These are phyloP conservation scores for Galemys pyrenaicus DNA, from an alignment of 2,113 vertebrate species.

Conservation along the genomic window DNA sequence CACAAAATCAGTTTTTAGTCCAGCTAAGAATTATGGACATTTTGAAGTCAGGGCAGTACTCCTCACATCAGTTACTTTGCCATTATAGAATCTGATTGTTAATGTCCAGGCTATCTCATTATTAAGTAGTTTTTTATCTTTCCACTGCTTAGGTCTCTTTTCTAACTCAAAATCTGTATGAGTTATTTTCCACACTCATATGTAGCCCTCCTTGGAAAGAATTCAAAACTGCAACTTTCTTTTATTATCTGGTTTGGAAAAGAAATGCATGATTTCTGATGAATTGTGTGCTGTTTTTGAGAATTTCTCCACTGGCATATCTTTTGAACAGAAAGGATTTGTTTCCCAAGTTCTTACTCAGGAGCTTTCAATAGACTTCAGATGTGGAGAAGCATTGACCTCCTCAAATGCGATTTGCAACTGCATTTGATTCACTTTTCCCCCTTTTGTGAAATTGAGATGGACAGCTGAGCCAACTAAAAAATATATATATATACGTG, in stretches of 20 bases:
- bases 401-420: conserved; percentile 73
- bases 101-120: not conserved
- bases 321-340: conserved; percentile 78
- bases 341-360: conserved; percentile 70
- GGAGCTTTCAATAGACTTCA: conserved; percentile 78
- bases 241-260: conserved; percentile 63
- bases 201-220: conserved; percentile 61
- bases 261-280: conserved; percentile 71
- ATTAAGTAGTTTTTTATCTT: conserved; percentile 8
- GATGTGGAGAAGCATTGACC: conserved; percentile 71
- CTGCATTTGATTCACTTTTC: conserved; percentile 74
- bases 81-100: not conserved
- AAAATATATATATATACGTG: conserved; percentile 49
- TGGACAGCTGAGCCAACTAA: conserved; percentile 54
- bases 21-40: not conserved
- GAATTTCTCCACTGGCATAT: conserved; percentile 72
- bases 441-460: conserved; percentile 72
- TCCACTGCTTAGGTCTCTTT: not conserved
- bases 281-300: conserved; percentile 70
- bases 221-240: conserved; percentile 64
- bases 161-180: conserved; percentile 49
- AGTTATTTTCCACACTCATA: conserved; percentile 48
- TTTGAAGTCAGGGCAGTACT: not conserved
- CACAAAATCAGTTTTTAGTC: conserved; percentile 20
- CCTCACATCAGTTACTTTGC: not conserved